A percentile compares a stretch with the other conserved stretches of the same genome.
Conservation (phyloP, 2,113 vertebrate genomes). For the Anser cygnoides region DNA sequence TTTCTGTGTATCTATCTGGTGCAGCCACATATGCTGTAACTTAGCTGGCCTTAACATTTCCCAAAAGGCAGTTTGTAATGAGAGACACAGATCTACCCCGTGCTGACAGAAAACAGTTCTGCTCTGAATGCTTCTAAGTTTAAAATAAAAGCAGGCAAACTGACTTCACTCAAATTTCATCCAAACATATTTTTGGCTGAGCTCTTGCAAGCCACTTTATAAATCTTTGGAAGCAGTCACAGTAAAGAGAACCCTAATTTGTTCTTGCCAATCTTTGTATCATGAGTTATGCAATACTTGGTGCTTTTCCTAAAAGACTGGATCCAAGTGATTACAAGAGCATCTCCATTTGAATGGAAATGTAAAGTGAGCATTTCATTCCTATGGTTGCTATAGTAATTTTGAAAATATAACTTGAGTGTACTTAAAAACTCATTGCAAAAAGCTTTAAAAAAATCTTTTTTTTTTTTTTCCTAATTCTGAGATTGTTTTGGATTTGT, state of each 20-base stretch:
- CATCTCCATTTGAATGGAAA: background rate
- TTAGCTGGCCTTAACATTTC: background rate
- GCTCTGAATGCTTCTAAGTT: background rate
- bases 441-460: background rate
- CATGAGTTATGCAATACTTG: background rate
- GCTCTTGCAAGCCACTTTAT: background rate
- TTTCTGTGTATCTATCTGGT: background rate
- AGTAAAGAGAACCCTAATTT: background rate
- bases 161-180: background rate
- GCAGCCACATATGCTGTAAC: background rate
- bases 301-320: background rate
- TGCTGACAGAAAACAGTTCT: background rate
- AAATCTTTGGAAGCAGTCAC: slow-evolving; percentile 7
- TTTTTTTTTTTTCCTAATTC: background rate
- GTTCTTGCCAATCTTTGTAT: background rate
- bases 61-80: background rate
- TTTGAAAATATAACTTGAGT: background rate
- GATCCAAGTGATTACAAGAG: background rate
- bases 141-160: slow-evolving; percentile 10
- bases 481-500: background rate
- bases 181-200: slow-evolving; percentile 3
- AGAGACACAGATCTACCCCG: background rate
- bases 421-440: background rate
- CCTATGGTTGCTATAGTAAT: background rate
- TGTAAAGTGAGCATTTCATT: background rate